Base-by-base conservation (phyloP, 2,113 vertebrate species). In the Stigmatopora argus region DNA sequence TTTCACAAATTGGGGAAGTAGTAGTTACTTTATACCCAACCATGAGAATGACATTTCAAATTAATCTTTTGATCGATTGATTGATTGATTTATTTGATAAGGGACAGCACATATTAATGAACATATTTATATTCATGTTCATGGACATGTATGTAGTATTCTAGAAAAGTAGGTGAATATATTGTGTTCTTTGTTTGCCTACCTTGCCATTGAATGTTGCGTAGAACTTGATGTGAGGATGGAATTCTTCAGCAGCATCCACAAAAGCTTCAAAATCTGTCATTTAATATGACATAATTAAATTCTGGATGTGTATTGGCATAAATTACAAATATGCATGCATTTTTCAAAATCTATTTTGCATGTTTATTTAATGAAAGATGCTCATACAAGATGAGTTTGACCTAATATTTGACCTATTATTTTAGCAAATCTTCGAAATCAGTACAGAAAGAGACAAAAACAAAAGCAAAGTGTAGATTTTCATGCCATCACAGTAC, bases 131-230 rank as follows among this genome's bases (percentile, higher is more conserved):
- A 31, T 31, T 31, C 26, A 3, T 31, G 1, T 31, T 31, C 3
- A n/a, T n/a, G n/a, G n/a, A n/a, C n/a, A n/a, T n/a, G 3, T 31
- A 31, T 31, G 3, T 31, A 31, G 26, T 31, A 31, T 31, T 31
- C 26, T 31, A 31, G 15, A 18, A 18, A 49, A 13, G 15, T 48
- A 48, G 15, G 48, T 19, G 3, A 51, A 2, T 31, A 1, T 51
- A n/a, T 51, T 51, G n/a, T n/a, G n/a, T n/a, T 51, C 21, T 19
- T 6, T 18, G 14, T 34, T 68, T 46, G 31, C 79, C 61, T 71
- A 94, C 95, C 92, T 94, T 95, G 79, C 90, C 60, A 72, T 87
- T 94, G 48, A 97, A 97, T 45, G 95, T 98, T 56, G 94, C 94
- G 63, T 91, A 97, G 89, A 98, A 98, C 57, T 90, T 87, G 78